Evolutionary conservation across 2,113 vertebrate genomes (phyloP), one percentile per base, ranked within the genome.

Genomic region (Empidonax traillii): DNA sequence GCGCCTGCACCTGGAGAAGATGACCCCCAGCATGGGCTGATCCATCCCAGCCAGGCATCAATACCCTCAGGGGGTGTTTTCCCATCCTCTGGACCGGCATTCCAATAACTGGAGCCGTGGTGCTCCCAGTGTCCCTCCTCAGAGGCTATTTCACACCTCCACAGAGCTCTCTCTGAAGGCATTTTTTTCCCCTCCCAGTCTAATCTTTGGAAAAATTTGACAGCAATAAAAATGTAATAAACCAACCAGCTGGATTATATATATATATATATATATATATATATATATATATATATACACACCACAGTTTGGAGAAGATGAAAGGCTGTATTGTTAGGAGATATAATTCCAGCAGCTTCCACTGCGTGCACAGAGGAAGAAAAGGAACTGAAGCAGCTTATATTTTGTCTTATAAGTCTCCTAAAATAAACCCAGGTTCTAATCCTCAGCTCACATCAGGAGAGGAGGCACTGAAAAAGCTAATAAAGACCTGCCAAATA

Each of bases 221-320:
- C 92, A 96, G 90, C 92, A 93, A 90, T 72, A 96, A 93, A 96
- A 95, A 92, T 49, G 88, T 89, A 96, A 96, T 94, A 96, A 96
- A 96, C 47, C 96, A 84, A 75, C 8, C 79, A 56, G 90, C 78
- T 3, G 4, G 93, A 92, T 96, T 96, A 94, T 72, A 91, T 87
- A 79, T 90, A 87, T 72, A 71, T 79, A 43, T 43, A 43, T 43
- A 43, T 43, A 43, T 96, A 94, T 72, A 91, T 87, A 79, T 44
- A 44, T 44, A n/a, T n/a, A n/a, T n/a, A n/a, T n/a, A n/a, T n/a
- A n/a, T n/a, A n/a, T n/a, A 44, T 4, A 44, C 18, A 63, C 61
- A 93, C 75, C 77, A 84, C 37, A 67, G 61, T 27, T 37, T 84
- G 79, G 77, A 56, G 61, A 59, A 94, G 94, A 95, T 96, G 92